Evolutionary conservation across 2,797 vertebrate genomes (phyloP).

Genomic region (Hippocampus kuda): DNA sequence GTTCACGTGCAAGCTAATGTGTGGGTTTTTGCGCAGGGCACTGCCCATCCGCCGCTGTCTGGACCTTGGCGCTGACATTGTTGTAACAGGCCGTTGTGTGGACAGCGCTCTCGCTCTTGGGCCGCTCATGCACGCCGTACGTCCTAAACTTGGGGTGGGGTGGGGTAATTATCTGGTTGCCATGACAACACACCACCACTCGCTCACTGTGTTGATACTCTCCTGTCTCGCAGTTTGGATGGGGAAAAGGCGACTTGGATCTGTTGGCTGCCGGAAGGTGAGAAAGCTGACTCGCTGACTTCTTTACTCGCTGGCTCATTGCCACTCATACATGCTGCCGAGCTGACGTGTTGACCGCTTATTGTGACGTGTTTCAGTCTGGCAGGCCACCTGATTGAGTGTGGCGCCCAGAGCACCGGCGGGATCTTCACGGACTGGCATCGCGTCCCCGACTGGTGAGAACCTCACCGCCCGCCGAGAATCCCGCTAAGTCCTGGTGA

Average conservation of each 20-base stretch:
- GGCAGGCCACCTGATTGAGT: constrained; percentile 80
- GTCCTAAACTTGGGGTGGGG: neutral
- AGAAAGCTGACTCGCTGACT: neutral
- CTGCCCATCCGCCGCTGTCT: constrained; percentile 74
- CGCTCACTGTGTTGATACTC: neutral
- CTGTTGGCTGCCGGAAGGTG: constrained; percentile 82
- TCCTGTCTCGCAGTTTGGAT: constrained; percentile 69
- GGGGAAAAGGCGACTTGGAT: constrained; percentile 73
- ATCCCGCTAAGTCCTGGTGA: neutral
- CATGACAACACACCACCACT: neutral
- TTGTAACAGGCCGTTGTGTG: constrained; percentile 76
- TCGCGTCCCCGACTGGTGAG: constrained; percentile 75
- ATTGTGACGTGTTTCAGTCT: constrained; percentile 54
- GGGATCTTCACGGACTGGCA: constrained; percentile 85
- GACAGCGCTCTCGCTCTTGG: constrained; percentile 78
- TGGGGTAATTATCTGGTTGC: neutral
- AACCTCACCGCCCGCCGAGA: neutral
- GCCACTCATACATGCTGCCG: neutral
- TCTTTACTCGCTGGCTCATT: neutral
- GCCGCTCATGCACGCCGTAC: constrained; percentile 77
- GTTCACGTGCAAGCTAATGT: neutral
- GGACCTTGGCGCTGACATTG: constrained; percentile 76
- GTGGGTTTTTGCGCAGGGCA: constrained; percentile 53
- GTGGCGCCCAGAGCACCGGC: constrained; percentile 77
- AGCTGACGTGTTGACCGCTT: neutral